phyloP scores from a whole-genome alignment of 2,888 invertebrate genomes.

The Antitype chi region DNA sequence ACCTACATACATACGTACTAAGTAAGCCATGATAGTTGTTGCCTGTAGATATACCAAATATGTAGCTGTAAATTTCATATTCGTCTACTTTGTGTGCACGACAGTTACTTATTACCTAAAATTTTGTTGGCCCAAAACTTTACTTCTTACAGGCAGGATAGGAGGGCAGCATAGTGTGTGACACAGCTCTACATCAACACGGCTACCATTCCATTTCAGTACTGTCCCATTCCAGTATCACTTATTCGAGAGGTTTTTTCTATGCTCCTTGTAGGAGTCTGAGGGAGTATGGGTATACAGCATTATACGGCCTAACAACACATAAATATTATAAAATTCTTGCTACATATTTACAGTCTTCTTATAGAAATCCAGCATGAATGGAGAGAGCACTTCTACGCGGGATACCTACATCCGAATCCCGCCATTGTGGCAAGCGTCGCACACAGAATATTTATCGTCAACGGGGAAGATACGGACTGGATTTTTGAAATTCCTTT shows the following conservation, averaged over 20 bases:
- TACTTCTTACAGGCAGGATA: no score
- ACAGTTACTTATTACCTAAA: no score
- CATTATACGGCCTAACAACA: neutral
- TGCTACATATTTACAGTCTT: neutral
- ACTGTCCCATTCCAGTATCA: neutral
- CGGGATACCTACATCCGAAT: constrained; percentile 15
- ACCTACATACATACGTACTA: no score
- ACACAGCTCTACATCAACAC: neutral
- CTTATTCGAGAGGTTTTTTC: neutral
- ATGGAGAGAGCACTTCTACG: constrained; percentile 11
- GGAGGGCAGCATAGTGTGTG: neutral
- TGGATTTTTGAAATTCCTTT: constrained; percentile 27
- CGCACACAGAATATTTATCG: constrained; percentile 22
- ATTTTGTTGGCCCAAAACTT: no score
- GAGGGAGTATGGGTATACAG: no score
- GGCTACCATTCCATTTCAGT: neutral
- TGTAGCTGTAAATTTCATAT: no score
- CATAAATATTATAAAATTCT: neutral
- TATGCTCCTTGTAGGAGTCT: neutral
- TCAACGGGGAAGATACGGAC: neutral
- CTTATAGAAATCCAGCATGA: constrained; percentile 20
- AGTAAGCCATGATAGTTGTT: no score
- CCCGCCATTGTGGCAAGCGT: constrained; percentile 16
- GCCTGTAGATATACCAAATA: no score
- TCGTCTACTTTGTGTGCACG: no score